Base-by-base conservation (phyloP, 2,797 vertebrate species). In the Ptychadena robeensis region DNA sequence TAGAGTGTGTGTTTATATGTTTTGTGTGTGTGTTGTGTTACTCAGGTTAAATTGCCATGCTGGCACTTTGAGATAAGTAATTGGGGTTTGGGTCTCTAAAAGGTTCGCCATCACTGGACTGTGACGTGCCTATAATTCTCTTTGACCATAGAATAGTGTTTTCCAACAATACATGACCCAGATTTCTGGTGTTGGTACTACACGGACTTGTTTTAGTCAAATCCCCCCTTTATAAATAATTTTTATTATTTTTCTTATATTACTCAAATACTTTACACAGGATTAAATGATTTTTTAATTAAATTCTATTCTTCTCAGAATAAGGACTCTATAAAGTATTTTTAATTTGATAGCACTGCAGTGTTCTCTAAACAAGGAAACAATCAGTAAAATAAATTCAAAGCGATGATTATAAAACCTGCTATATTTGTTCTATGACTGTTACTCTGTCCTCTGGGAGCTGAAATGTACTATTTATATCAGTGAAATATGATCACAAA, bases 351-450 rank as follows among this genome's bases (percentile, higher is more conserved):
- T 65, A 70, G 64, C 38, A 14, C 81, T 77, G 73, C 57, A 65
- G 68, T 71, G 81, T 61, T 77, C 68, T 65, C 35, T 38, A 22
- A 70, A 82, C 70, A 28, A 4, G 28, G 37, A 15, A 35, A 77
- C 44, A 82, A 82, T 82, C 76, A 82, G 73, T 71, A 38, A 69
- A 77, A 82, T 77, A n/a, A n/a, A 59, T 82, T 71, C 53, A 64
- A 77, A 77, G 73, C 73, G 53, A 77, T 53, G 30, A 77, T 71
- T 34, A 82, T 65, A 82, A 71, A 77, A 35, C 37, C 27, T 34
- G 69, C 44, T 65, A 3, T 70, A 82, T 77, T 71, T 64, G 81
- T 77, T 76, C 35, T 22, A 18, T 14, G 59, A 70, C 18, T 27
- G 53, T 32, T 63, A 31, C 15, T 40, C 14, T 72, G 9, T 66